These are phyloP conservation scores for Microctonus hyperodae DNA, from an alignment of 2,888 invertebrate genomes.

Conservation along the genomic window DNA sequence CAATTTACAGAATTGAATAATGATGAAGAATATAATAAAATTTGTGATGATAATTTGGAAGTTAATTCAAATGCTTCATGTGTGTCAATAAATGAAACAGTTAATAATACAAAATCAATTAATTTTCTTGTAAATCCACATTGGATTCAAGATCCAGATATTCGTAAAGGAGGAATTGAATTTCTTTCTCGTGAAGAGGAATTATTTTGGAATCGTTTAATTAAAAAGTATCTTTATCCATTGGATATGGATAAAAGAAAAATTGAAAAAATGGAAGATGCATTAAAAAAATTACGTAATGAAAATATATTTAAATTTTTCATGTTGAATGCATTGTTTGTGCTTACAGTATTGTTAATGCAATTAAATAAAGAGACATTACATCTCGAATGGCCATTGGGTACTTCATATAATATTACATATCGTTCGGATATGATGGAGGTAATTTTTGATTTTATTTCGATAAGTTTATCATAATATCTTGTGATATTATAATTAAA, in stretches of 20 bases:
- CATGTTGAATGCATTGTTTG: constrained; percentile 73
- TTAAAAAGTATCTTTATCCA: constrained; percentile 79
- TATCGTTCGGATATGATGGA: constrained; percentile 56
- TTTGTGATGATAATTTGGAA: constrained; percentile 34
- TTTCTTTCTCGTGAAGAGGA: constrained; percentile 73
- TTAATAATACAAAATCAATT: background rate
- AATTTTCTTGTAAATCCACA: constrained; percentile 67
- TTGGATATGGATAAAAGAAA: constrained; percentile 72
- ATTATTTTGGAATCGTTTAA: constrained; percentile 79
- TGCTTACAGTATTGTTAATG: constrained; percentile 70
- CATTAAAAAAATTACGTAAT: constrained; percentile 67
- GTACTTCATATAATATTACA: constrained; percentile 63
- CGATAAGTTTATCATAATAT: background rate
- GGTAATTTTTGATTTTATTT: constrained; percentile 49
- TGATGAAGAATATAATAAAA: constrained; percentile 25
- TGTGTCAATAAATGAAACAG: constrained; percentile 15
- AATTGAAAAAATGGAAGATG: constrained; percentile 65
- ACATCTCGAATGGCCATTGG: constrained; percentile 68
- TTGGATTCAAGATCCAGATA: constrained; percentile 76
- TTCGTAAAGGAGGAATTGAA: constrained; percentile 73
- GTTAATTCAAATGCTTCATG: constrained; percentile 34
- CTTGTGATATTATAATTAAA: background rate
- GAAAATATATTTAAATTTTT: constrained; percentile 69
- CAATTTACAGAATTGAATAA: constrained; percentile 2
- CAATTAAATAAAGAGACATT: constrained; percentile 70